Evolutionary conservation across 2,797 vertebrate genomes (phyloP).

Genomic region (Australoheros facetus): DNA sequence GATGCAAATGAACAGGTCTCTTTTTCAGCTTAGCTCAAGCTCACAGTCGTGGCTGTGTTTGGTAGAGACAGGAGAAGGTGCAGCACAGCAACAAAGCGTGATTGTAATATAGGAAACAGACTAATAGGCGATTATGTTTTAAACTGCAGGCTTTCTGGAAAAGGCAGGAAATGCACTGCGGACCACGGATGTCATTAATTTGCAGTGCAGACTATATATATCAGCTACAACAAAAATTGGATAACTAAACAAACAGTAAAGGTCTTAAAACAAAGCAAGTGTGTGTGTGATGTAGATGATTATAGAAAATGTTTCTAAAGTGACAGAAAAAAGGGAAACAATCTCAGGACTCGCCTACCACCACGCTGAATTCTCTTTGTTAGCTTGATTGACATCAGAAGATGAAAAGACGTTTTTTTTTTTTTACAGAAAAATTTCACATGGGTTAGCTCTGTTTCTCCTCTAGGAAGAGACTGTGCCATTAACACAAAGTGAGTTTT

Average conservation of each 20-base stretch:
- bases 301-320: background rate
- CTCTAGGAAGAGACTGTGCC: background rate
- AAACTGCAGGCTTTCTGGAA: background rate
- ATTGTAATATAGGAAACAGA: background rate
- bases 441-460: background rate
- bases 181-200: background rate
- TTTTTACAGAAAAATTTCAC: background rate
- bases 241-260: background rate
- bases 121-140: background rate
- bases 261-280: background rate
- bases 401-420: conserved; percentile 21
- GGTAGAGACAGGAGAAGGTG: background rate
- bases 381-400: conserved; percentile 23
- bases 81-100: background rate
- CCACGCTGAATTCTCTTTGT: conserved; percentile 4
- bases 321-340: background rate
- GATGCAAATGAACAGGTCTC: background rate
- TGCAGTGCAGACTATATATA: background rate
- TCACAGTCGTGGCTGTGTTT: background rate
- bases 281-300: background rate
- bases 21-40: background rate
- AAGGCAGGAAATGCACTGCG: background rate
- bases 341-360: background rate
- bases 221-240: background rate
- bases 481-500: background rate